These are phyloP conservation scores for Leguminivora glycinivorella DNA, from an alignment of 1,140 invertebrate genomes.

Conservation along the genomic window DNA sequence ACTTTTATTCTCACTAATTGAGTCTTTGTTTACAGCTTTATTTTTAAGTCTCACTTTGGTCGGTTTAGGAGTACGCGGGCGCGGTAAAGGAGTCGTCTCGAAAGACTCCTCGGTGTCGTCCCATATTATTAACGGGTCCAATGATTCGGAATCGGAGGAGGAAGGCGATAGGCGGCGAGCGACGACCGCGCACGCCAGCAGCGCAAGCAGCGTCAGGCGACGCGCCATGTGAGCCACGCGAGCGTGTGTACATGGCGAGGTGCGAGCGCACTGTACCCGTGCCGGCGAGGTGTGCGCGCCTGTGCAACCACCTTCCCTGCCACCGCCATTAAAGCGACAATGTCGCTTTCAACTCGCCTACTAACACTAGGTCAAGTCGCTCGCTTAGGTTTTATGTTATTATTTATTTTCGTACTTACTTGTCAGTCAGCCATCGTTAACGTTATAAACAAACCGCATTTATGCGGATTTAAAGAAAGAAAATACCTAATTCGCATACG, in stretches of 20 bases:
- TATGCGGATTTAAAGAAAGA: neutral
- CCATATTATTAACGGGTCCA: constrained; percentile 57
- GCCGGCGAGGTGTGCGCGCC: constrained; percentile 39
- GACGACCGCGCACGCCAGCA: constrained; percentile 59
- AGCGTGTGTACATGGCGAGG: constrained; percentile 74
- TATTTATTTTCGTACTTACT: constrained; percentile 25
- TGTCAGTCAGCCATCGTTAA: constrained; percentile 33
- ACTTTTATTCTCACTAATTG: constrained; percentile 58
- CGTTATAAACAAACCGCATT: neutral
- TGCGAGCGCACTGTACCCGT: constrained; percentile 73
- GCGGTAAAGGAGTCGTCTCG: constrained; percentile 44
- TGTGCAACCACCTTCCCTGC: constrained; percentile 66
- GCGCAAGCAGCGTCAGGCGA: constrained; percentile 72
- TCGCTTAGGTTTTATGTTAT: constrained; percentile 38
- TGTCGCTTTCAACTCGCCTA: constrained; percentile 66
- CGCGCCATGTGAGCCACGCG: constrained; percentile 65
- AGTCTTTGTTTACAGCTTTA: constrained; percentile 51
- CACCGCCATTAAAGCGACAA: constrained; percentile 61
- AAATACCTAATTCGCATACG: neutral
- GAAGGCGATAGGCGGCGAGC: constrained; percentile 45
- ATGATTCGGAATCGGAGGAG: constrained; percentile 52
- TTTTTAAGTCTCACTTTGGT: constrained; percentile 66
- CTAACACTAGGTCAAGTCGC: constrained; percentile 64
- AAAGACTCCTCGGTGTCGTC: constrained; percentile 63
- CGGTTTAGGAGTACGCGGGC: constrained; percentile 41